Percentiles rank a stretch among this genome's conserved stretches.
These are phyloP conservation scores for Argya squamiceps DNA, from an alignment of 2,797 vertebrate genomes.

Conservation along the genomic window DNA sequence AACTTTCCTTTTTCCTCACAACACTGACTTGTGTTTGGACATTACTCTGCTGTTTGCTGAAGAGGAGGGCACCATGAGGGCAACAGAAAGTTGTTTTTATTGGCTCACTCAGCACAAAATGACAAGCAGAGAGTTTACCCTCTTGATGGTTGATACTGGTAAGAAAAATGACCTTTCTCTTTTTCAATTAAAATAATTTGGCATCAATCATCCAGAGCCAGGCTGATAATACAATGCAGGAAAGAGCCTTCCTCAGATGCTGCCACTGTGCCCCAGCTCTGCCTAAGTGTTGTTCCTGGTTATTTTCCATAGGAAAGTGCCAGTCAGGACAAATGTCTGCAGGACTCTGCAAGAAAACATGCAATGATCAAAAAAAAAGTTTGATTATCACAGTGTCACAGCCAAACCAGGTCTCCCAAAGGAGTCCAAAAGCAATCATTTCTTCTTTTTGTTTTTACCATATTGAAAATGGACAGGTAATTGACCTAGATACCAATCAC, in stretches of 20 bases:
- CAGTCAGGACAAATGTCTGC: neutral
- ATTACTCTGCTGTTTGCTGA: neutral
- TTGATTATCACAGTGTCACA: neutral
- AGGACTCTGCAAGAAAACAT: neutral
- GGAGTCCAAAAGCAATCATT: neutral
- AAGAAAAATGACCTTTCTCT: neutral
- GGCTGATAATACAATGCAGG: neutral
- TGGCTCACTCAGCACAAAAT: neutral
- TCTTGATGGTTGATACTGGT: neutral
- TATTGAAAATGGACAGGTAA: neutral
- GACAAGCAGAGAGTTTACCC: neutral
- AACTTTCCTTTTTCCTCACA: neutral
- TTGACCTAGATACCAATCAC: neutral
- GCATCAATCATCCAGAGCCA: neutral
- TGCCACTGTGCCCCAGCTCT: neutral
- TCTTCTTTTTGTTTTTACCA: neutral
- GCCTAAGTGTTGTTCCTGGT: neutral
- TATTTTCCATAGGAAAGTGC: neutral
- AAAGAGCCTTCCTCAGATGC: neutral
- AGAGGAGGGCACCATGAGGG: neutral
- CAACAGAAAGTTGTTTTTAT: neutral
- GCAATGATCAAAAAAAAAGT: neutral
- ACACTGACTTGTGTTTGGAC: neutral
- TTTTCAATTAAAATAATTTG: neutral
- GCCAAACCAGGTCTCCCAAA: neutral